phyloP scores from a whole-genome alignment of 2,888 invertebrate species.

The Caenorhabditis virilis region DNA sequence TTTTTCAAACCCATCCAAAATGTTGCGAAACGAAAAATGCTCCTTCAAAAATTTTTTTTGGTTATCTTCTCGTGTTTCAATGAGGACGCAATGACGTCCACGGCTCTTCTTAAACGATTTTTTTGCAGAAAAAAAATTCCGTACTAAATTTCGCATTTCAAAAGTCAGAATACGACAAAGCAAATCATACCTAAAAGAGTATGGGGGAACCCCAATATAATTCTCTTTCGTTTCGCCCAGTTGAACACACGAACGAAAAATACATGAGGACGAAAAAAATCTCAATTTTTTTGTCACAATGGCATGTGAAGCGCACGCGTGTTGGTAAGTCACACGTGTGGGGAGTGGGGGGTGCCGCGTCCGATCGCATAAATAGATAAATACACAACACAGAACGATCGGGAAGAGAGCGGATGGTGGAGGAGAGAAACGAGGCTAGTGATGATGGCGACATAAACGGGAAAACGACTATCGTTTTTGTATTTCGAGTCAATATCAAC shows the following conservation, averaged over 20 bases:
- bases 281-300: not conserved
- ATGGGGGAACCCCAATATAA: not conserved
- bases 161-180: not conserved
- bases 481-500: no score
- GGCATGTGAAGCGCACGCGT: conserved; percentile 35
- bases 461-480: not conserved
- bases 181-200: not conserved
- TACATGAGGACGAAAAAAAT: not conserved
- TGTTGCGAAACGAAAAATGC: no score
- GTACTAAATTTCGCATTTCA: not conserved
- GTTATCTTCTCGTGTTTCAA: no score
- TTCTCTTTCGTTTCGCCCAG: not conserved
- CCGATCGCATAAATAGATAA: conserved; percentile 19
- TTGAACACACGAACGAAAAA: not conserved
- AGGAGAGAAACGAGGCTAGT: no score
- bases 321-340: conserved; percentile 16
- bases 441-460: not conserved
- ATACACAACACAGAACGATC: conserved; percentile 1
- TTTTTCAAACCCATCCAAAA: no score
- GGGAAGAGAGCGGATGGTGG: no score
- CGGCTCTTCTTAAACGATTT: no score
- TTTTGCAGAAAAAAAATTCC: not conserved
- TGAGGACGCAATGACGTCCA: no score
- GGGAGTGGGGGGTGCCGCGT: conserved; percentile 8
- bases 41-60: no score